Percentiles rank a stretch among this genome's conserved stretches.
phyloP scores from a whole-genome alignment of 2,797 vertebrate genomes.

The Florisuga fusca region DNA sequence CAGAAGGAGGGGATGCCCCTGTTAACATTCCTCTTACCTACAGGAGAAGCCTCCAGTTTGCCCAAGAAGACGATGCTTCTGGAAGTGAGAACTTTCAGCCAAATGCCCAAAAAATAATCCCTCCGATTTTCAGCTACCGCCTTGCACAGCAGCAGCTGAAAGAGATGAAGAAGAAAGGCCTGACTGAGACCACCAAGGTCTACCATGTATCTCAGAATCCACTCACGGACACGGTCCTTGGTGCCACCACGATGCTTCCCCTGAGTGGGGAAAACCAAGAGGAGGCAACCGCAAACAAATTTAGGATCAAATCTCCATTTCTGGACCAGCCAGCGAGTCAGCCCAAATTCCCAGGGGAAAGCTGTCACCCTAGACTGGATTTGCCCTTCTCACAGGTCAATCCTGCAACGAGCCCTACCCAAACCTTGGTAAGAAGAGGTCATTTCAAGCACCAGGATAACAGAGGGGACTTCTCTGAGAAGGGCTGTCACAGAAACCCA shows the following conservation, averaged over 20 bases:
- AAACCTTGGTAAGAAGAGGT: slow-evolving; percentile 78
- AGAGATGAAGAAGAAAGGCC: slow-evolving; percentile 96
- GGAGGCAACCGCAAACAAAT: slow-evolving; percentile 73
- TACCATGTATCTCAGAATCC: slow-evolving; percentile 96
- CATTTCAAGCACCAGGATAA: slow-evolving; percentile 83
- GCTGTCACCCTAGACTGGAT: slow-evolving; percentile 81
- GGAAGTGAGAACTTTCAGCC: slow-evolving; percentile 85
- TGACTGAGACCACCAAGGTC: slow-evolving; percentile 92
- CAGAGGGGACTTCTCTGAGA: slow-evolving; percentile 86
- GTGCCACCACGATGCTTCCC: slow-evolving; percentile 78
- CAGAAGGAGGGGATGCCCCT: slow-evolving; percentile 78
- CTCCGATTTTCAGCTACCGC: slow-evolving; percentile 94
- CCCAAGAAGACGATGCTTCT: slow-evolving; percentile 75
- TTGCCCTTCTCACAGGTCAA: slow-evolving; percentile 61
- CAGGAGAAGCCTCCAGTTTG: slow-evolving; percentile 75
- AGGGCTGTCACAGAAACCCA: slow-evolving; percentile 78
- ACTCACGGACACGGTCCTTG: slow-evolving; percentile 87
- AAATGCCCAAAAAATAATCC: slow-evolving; percentile 89
- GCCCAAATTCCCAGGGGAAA: slow-evolving; percentile 66
- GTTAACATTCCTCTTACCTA: slow-evolving; percentile 75
- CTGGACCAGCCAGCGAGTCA: slow-evolving; percentile 75
- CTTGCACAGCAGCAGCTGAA: slow-evolving; percentile 96
- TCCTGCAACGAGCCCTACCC: slow-evolving; percentile 70
- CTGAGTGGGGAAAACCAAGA: slow-evolving; percentile 73
- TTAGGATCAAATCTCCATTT: slow-evolving; percentile 84